Conservation (phyloP, 1,140 invertebrate species). For the Augochlora pura region DNA sequence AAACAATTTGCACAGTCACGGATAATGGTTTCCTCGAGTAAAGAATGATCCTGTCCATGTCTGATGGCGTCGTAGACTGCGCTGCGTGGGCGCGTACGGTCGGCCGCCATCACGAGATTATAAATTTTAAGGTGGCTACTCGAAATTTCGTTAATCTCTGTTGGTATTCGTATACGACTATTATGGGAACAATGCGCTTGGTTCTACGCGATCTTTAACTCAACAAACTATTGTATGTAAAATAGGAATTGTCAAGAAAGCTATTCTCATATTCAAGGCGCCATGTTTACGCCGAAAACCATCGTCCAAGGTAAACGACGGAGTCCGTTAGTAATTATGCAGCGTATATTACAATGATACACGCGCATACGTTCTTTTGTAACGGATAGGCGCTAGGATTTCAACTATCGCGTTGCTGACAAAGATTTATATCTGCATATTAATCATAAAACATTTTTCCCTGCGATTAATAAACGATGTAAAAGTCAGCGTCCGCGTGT, state of each 20-base stretch:
- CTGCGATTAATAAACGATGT: neutral
- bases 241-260: constrained; percentile 11
- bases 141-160: constrained; percentile 33
- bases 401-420: too few relatives aligned
- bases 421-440: too few relatives aligned
- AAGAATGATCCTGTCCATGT: neutral
- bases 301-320: neutral
- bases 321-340: neutral
- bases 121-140: constrained; percentile 39
- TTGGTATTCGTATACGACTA: constrained; percentile 14
- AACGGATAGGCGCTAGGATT: too few relatives aligned
- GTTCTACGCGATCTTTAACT: constrained; percentile 12
- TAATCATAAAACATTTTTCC: neutral
- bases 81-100: constrained; percentile 26
- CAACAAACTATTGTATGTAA: constrained; percentile 51
- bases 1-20: constrained; percentile 2
- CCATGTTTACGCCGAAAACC: constrained; percentile 18
- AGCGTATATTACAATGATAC: too few relatives aligned
- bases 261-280: constrained; percentile 21
- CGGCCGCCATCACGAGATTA: constrained; percentile 39
- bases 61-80: neutral
- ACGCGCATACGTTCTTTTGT: too few relatives aligned
- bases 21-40: constrained; percentile 1
- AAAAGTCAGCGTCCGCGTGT: neutral
- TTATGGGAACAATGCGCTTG: constrained; percentile 14